Evolutionary conservation across 2,888 invertebrate species (phyloP).

Genomic region (Rotaria macrura): DNA sequence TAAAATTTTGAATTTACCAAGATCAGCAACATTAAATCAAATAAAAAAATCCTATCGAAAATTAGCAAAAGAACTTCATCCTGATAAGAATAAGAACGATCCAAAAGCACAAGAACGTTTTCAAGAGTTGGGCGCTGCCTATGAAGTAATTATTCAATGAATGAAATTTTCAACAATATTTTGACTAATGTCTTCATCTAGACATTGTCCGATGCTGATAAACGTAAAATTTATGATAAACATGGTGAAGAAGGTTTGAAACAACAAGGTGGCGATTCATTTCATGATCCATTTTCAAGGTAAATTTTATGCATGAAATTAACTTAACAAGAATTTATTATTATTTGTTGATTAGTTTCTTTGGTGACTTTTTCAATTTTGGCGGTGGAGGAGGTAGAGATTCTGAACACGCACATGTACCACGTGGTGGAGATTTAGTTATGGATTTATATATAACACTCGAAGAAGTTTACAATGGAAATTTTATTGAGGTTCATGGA

Average conservation of each 20-base stretch:
- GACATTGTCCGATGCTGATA: slow-evolving; percentile 62
- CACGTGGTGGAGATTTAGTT: slow-evolving; percentile 75
- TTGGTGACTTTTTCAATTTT: slow-evolving; percentile 63
- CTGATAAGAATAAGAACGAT: slow-evolving; percentile 90
- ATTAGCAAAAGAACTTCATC: slow-evolving; percentile 87
- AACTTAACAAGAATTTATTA: not conserved
- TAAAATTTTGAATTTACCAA: slow-evolving; percentile 72
- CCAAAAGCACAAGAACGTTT: slow-evolving; percentile 83
- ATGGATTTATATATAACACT: slow-evolving; percentile 83
- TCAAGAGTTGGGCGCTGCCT: slow-evolving; percentile 86
- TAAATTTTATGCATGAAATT: not conserved
- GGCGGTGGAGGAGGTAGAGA: slow-evolving; percentile 56
- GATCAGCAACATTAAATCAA: slow-evolving; percentile 76
- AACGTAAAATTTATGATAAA: slow-evolving; percentile 80
- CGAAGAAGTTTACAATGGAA: slow-evolving; percentile 90
- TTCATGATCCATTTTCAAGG: slow-evolving; percentile 31
- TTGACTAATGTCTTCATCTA: not conserved
- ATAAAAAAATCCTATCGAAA: slow-evolving; percentile 94
- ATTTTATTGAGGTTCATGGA: slow-evolving; percentile 70
- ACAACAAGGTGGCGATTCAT: slow-evolving; percentile 59
- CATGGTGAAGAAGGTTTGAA: slow-evolving; percentile 94
- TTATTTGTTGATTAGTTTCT: slow-evolving; percentile 60
- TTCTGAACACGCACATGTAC: slow-evolving; percentile 52
- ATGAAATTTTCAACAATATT: not conserved
- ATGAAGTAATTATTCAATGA: slow-evolving; percentile 63